A percentile compares a stretch with the other conserved stretches of the same genome.
Evolutionary conservation across 2,113 vertebrate species (phyloP).

Genomic region (Coreoperca whiteheadi): DNA sequence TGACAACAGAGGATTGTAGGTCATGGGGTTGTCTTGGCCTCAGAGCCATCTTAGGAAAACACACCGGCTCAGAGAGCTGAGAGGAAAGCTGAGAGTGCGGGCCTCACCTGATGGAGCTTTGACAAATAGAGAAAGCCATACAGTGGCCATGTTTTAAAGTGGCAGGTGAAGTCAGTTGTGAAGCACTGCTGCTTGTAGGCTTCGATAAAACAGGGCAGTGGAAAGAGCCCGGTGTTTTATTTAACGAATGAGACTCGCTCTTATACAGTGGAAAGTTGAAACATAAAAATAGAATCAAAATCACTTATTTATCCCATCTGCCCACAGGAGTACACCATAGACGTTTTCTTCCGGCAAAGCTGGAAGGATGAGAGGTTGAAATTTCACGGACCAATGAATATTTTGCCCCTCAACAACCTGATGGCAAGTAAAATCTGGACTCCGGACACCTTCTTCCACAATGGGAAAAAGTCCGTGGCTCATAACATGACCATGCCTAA

Average conservation of each 20-base stretch:
- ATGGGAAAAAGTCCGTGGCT: constrained; percentile 98
- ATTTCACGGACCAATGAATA: constrained; percentile 97
- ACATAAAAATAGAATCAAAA: background rate
- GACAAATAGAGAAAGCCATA: constrained; percentile 28
- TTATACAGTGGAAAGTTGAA: background rate
- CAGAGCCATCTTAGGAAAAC: constrained; percentile 45
- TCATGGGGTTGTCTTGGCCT: constrained; percentile 54
- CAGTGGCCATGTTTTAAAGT: constrained; percentile 28
- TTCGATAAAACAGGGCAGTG: background rate
- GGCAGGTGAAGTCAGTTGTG: constrained; percentile 40
- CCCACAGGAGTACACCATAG: constrained; percentile 96
- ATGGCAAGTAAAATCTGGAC: constrained; percentile 99
- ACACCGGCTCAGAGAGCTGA: constrained; percentile 18
- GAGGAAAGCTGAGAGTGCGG: constrained; percentile 6
- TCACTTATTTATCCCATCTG: constrained; percentile 5
- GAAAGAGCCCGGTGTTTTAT: constrained; percentile 6
- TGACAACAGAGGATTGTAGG: constrained; percentile 65
- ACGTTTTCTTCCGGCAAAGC: constrained; percentile 97
- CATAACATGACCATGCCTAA: constrained; percentile 99
- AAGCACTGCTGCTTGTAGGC: constrained; percentile 28
- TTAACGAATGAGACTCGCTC: constrained; percentile 4
- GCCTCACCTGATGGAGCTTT: constrained; percentile 45
- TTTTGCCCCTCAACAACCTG: constrained; percentile 96
- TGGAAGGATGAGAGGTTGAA: constrained; percentile 98
- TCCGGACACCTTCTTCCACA: constrained; percentile 99